These are phyloP conservation scores for Pipistrellus pygmaeus DNA, from an alignment of 2,797 vertebrate species.

Conservation along the genomic window DNA sequence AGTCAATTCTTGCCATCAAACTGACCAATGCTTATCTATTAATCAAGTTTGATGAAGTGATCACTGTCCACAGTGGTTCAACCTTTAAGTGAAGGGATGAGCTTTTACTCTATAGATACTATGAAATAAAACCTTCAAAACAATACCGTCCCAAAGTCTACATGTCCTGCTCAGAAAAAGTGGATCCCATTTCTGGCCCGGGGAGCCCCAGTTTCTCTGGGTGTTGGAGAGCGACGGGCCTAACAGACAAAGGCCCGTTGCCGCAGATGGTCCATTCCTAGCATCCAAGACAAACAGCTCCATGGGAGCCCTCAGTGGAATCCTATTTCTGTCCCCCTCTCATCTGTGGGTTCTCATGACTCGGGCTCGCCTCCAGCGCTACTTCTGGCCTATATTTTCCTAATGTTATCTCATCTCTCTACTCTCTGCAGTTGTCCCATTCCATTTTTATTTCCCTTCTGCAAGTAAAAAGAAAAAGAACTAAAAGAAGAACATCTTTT, in stretches of 20 bases:
- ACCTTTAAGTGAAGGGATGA: conserved; percentile 98
- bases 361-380: background rate
- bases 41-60: conserved; percentile 93
- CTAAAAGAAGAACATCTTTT: background rate
- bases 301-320: background rate
- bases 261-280: background rate
- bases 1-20: conserved; percentile 92
- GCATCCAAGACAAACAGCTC: background rate
- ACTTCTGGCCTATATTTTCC: background rate
- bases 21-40: conserved; percentile 96
- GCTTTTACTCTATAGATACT: conserved; percentile 99
- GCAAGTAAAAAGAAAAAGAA: conserved; percentile 9
- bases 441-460: background rate
- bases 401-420: conserved; percentile 20
- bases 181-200: background rate
- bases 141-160: conserved; percentile 76
- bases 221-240: background rate
- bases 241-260: background rate
- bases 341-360: background rate
- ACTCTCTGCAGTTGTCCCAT: background rate
- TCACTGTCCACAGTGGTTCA: conserved; percentile 89
- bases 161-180: conserved; percentile 33
- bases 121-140: conserved; percentile 98
- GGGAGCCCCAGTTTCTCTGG: background rate
- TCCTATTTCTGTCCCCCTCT: background rate